phyloP scores from a whole-genome alignment of 2,113 vertebrate species.

The Nannobrachium achirus region DNA sequence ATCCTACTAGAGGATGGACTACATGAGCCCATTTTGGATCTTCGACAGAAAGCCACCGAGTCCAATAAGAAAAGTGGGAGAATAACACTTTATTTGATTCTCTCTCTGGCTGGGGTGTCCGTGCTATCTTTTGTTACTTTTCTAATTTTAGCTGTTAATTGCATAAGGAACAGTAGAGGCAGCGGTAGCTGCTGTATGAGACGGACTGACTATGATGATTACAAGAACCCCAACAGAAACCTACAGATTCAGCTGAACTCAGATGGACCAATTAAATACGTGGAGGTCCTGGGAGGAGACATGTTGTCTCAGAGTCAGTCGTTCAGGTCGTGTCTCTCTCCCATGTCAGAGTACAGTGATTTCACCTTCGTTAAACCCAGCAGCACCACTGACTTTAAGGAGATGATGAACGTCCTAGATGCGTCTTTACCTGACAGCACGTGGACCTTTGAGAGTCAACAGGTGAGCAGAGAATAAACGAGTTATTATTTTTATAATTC shows the following conservation, averaged over 20 bases:
- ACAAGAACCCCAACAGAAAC: slow-evolving; percentile 74
- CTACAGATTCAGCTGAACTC: slow-evolving; percentile 77
- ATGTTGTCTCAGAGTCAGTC: slow-evolving; percentile 74
- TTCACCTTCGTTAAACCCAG: slow-evolving; percentile 79
- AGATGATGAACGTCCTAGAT: slow-evolving; percentile 68
- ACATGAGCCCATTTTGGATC: slow-evolving; percentile 72
- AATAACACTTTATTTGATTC: slow-evolving; percentile 70
- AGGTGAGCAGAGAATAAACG: slow-evolving; percentile 55
- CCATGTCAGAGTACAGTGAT: slow-evolving; percentile 77
- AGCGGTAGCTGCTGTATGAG: slow-evolving; percentile 50
- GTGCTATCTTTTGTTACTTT: slow-evolving; percentile 54
- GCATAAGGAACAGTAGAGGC: slow-evolving; percentile 36
- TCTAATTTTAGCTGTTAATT: slow-evolving; percentile 53
- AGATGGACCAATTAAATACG: slow-evolving; percentile 80
- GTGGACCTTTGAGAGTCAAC: slow-evolving; percentile 74
- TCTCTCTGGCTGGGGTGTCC: slow-evolving; percentile 55
- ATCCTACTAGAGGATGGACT: slow-evolving; percentile 78
- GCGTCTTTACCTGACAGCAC: slow-evolving; percentile 73
- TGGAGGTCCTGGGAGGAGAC: slow-evolving; percentile 75
- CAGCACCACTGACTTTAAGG: slow-evolving; percentile 64
- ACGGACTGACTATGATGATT: slow-evolving; percentile 47
- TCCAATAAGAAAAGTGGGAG: slow-evolving; percentile 65
- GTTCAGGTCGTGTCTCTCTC: slow-evolving; percentile 77
- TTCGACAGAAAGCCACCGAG: slow-evolving; percentile 63
- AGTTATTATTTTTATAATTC: neutral